These are phyloP conservation scores for Sebastes kiyomatsui DNA, from an alignment of 2,797 vertebrate species.

Conservation along the genomic window DNA sequence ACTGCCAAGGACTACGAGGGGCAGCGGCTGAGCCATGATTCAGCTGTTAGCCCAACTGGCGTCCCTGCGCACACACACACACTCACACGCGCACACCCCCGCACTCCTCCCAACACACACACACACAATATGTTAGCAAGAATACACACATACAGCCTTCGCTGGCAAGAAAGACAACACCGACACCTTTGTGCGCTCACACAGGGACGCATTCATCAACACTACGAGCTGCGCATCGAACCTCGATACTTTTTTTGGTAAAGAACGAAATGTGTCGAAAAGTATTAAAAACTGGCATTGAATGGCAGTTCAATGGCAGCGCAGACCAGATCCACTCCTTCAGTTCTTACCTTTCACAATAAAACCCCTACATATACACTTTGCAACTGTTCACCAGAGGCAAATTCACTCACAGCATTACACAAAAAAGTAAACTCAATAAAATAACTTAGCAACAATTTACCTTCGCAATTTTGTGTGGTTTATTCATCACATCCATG, in stretches of 20 bases:
- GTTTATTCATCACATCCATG: too few relatives aligned
- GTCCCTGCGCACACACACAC: constrained; percentile 54
- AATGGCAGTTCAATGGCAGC: not conserved
- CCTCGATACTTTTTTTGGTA: not conserved
- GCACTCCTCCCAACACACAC: constrained; percentile 30
- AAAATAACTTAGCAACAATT: too few relatives aligned
- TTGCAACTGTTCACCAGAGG: too few relatives aligned
- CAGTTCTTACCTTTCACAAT: too few relatives aligned
- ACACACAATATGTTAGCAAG: constrained; percentile 55
- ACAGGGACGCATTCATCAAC: constrained; percentile 24
- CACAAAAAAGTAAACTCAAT: too few relatives aligned
- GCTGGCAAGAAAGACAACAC: constrained; percentile 34
- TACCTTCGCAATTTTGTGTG: too few relatives aligned
- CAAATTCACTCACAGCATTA: too few relatives aligned
- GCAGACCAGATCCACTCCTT: too few relatives aligned
- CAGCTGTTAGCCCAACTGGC: constrained; percentile 85
- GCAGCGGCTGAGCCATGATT: constrained; percentile 82
- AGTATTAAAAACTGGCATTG: not conserved
- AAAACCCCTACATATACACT: too few relatives aligned
- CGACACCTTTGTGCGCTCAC: constrained; percentile 47
- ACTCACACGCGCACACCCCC: constrained; percentile 5
- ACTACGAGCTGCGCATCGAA: not conserved
- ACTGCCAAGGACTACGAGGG: constrained; percentile 83
- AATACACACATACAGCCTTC: constrained; percentile 44
- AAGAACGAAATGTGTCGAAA: not conserved